phyloP scores from a whole-genome alignment of 2,113 vertebrate genomes.

The Elanus axillaris region DNA sequence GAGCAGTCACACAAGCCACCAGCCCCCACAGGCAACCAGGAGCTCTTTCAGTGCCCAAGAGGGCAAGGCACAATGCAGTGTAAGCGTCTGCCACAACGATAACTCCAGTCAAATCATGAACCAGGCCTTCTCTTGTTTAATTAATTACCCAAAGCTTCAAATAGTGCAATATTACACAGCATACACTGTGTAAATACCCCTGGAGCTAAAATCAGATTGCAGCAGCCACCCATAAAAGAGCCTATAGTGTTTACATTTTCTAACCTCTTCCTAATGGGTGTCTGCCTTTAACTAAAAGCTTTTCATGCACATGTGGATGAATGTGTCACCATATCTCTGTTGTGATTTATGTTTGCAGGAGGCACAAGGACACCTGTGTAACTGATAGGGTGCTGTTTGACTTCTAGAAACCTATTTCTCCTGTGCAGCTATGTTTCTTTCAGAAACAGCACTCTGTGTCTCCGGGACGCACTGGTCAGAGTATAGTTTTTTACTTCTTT shows the following conservation, averaged over 20 bases:
- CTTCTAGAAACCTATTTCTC: neutral
- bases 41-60: neutral
- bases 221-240: neutral
- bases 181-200: accelerated
- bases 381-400: neutral
- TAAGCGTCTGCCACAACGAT: neutral
- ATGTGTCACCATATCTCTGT: neutral
- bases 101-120: neutral
- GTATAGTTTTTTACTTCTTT: neutral
- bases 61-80: neutral
- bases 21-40: neutral
- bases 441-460: neutral
- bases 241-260: neutral
- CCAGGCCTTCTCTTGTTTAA: neutral
- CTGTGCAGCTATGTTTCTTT: neutral
- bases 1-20: neutral
- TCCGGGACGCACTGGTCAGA: neutral
- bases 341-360: neutral
- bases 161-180: neutral
- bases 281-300: neutral
- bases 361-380: neutral
- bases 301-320: neutral
- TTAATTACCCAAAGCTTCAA: neutral
- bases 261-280: neutral
- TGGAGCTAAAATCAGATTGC: neutral